These are phyloP conservation scores for Bugula neritina DNA, from an alignment of 2,888 invertebrate species.

Conservation along the genomic window DNA sequence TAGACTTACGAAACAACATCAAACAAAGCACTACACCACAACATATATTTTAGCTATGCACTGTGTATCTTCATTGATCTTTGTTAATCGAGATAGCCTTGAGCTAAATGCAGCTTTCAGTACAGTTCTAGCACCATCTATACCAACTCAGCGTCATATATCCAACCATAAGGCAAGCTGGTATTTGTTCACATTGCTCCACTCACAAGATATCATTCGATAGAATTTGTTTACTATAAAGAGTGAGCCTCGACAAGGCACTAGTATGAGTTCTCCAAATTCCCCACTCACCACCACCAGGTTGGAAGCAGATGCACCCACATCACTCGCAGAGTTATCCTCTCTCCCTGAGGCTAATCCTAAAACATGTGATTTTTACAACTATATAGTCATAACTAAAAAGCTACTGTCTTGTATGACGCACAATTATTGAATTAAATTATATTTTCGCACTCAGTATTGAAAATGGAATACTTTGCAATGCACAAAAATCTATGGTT, in stretches of 20 bases:
- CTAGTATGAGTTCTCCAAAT: slow-evolving; percentile 69
- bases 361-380: too few species aligned
- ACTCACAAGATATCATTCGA: slow-evolving; percentile 14
- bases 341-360: background rate
- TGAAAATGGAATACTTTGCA: too few species aligned
- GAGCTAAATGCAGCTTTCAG: background rate
- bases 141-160: background rate
- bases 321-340: background rate
- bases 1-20: too few species aligned
- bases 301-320: slow-evolving; percentile 35
- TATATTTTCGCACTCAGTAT: too few species aligned
- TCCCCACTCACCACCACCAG: slow-evolving; percentile 65
- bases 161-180: background rate
- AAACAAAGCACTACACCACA: too few species aligned
- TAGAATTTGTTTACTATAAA: slow-evolving; percentile 61
- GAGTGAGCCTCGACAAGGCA: slow-evolving; percentile 65
- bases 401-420: too few species aligned
- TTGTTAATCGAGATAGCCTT: too few species aligned
- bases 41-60: too few species aligned
- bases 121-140: background rate
- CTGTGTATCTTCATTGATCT: too few species aligned
- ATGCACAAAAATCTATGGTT: too few species aligned
- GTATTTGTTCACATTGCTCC: background rate
- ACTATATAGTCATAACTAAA: too few species aligned
- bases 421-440: too few species aligned